Percentiles rank a stretch among this genome's conserved stretches.
These are phyloP conservation scores for Platichthys flesus DNA, from an alignment of 2,113 vertebrate genomes.

Conservation along the genomic window DNA sequence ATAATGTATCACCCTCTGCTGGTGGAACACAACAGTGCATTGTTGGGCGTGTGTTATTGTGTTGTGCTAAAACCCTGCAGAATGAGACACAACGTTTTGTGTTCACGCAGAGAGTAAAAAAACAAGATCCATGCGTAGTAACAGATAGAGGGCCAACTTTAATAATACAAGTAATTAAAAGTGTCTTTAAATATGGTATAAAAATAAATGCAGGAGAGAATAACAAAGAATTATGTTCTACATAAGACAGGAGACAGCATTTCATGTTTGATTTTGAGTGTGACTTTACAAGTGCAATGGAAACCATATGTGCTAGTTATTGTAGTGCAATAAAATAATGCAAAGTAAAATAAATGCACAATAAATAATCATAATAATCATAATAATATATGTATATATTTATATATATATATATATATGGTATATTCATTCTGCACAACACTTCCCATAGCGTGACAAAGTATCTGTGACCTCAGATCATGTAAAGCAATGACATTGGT, in stretches of 20 bases:
- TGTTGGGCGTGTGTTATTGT: neutral
- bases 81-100: neutral
- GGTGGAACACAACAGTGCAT: conserved; percentile 51
- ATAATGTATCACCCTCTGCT: conserved; percentile 69
- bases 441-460: conserved; percentile 87
- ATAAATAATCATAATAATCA: conserved; percentile 72
- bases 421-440: conserved; percentile 82
- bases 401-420: conserved; percentile 74
- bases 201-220: conserved; percentile 97
- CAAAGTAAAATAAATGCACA: conserved; percentile 85
- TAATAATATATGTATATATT: conserved; percentile 66
- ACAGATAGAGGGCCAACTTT: conserved; percentile 89
- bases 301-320: conserved; percentile 89
- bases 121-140: conserved; percentile 74
- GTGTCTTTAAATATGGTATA: conserved; percentile 99
- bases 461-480: conserved; percentile 73
- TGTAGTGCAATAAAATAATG: conserved; percentile 89
- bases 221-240: conserved; percentile 90
- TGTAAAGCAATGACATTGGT: conserved; percentile 68
- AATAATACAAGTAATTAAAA: conserved; percentile 96
- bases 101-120: too few species aligned
- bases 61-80: neutral
- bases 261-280: conserved; percentile 76
- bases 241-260: conserved; percentile 78
- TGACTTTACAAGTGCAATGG: conserved; percentile 87